Conservation (phyloP, 2,797 vertebrate species). For the Oryzias sinensis region DNA sequence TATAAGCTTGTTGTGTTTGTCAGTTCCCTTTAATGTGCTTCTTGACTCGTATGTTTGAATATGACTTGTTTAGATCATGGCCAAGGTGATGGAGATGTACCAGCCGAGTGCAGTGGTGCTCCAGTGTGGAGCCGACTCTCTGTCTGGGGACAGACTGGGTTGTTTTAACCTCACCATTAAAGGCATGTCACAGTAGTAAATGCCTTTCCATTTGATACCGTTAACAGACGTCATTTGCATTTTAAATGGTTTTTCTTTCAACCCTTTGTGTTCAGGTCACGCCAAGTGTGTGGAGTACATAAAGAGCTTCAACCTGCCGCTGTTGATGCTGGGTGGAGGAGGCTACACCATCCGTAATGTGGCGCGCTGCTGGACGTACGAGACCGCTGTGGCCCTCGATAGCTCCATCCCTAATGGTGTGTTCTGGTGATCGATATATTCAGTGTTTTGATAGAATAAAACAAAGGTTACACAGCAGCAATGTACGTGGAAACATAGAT, state of each 20-base stretch:
- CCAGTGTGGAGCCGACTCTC: conserved; percentile 95
- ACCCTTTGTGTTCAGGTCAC: conserved; percentile 78
- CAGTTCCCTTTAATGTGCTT: not conserved
- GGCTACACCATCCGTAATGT: conserved; percentile 98
- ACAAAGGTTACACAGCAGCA: not conserved
- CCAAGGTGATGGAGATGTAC: conserved; percentile 99
- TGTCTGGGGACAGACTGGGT: conserved; percentile 93
- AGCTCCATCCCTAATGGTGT: conserved; percentile 89
- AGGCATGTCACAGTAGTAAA: conserved; percentile 69
- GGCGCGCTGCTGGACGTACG: conserved; percentile 94
- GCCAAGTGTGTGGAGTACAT: conserved; percentile 99
- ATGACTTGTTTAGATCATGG: conserved; percentile 85
- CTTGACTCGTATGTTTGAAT: too few relatives aligned
- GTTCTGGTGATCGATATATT: conserved; percentile 1
- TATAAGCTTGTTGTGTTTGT: not conserved
- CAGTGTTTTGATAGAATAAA: not conserved
- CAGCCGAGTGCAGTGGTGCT: conserved; percentile 96
- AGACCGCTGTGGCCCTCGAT: conserved; percentile 94
- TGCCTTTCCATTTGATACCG: too few relatives aligned
- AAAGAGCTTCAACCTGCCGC: conserved; percentile 95
- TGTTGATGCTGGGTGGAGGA: conserved; percentile 97
- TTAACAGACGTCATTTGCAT: not conserved
- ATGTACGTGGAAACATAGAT: not conserved
- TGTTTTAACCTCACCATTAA: conserved; percentile 99
- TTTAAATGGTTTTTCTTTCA: rapidly evolving